A percentile compares a stretch with the other conserved stretches of the same genome.
Conservation (phyloP, 1,140 invertebrate genomes). For the Solenopsis fugax region DNA sequence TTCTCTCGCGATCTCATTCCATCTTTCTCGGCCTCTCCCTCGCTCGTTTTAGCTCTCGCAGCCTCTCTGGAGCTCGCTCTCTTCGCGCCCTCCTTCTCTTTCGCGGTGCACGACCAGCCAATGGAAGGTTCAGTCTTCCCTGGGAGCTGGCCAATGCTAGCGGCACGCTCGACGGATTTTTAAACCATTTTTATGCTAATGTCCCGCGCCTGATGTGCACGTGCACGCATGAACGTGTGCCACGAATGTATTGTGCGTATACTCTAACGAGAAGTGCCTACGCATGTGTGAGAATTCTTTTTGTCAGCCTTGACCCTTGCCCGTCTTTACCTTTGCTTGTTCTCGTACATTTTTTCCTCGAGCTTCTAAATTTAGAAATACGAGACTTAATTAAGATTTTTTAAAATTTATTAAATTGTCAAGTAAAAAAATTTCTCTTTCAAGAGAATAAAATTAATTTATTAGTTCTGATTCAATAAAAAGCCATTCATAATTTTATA, state of each 20-base stretch:
- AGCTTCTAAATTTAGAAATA: no score
- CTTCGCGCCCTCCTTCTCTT: constrained; percentile 35
- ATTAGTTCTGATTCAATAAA: not conserved
- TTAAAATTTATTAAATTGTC: no score
- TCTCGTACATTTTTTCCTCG: not conserved
- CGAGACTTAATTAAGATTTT: not conserved
- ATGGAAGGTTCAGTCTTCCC: constrained; percentile 58
- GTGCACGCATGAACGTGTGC: constrained; percentile 47
- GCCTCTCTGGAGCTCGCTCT: constrained; percentile 50
- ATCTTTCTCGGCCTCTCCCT: constrained; percentile 11
- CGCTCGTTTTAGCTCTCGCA: constrained; percentile 28
- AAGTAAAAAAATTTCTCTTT: not conserved
- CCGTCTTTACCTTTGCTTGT: not conserved
- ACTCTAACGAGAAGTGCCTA: constrained; percentile 49
- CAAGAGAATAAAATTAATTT: not conserved
- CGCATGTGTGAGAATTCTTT: not conserved
- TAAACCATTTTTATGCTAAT: constrained; percentile 83
- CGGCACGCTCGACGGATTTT: constrained; percentile 72
- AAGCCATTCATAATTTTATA: not conserved
- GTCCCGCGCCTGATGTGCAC: constrained; percentile 58
- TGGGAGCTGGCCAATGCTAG: constrained; percentile 69
- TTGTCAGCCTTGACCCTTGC: constrained; percentile 12
- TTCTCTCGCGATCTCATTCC: not conserved
- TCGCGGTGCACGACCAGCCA: constrained; percentile 48
- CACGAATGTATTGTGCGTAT: constrained; percentile 49